Base-by-base conservation (phyloP, 2,113 vertebrate genomes). In the Callithrix jacchus region DNA sequence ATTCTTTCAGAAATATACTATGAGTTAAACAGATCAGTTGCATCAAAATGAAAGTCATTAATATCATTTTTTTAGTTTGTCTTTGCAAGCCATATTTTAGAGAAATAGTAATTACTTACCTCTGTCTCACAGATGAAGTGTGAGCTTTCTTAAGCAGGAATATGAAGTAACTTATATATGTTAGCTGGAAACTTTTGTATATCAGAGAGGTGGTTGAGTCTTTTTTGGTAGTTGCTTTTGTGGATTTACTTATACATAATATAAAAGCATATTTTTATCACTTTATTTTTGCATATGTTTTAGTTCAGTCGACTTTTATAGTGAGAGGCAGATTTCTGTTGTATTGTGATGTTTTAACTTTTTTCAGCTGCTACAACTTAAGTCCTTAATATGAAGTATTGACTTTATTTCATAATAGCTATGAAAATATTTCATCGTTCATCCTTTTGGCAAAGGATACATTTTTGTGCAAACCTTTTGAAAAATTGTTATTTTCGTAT, bases 1-100 rank as follows among this genome's bases (percentile, higher is more conserved):
- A 56, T 74, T 66, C 32, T 54, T 92, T 85, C 30, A 64, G 52
- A 52, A 73, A 42, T 45, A 42, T 42, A 27, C 10, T 13, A 64
- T 92, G 61, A 81, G 81, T 42, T 90, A 58, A 83, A 66, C 17
- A 61, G 40, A 49, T 40, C 40, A 66, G 2, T 85, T 68, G 45
- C 71, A 74, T 93, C 37, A 91, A 84, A 91, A 47, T 40, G 83
- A 21, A 73, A 80, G 3, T 17, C 6, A n/a, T 40, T 40, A 40
- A 89, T 66, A 40, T 89, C 32, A 42, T 68, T 35, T 77, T 49
- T 92, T 89, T 27, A 88, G 49, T 84, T 95, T 92, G 8, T 92
- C 42, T 68, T 47, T 66, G 73, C 21, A 54, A 56, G 58, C 89
- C 70, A 32, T 77, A 56, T 61, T 84, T 93, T 58, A 71, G 16